Conservation (phyloP, 2,113 vertebrate species). For the Leucoraja erinaceus region DNA sequence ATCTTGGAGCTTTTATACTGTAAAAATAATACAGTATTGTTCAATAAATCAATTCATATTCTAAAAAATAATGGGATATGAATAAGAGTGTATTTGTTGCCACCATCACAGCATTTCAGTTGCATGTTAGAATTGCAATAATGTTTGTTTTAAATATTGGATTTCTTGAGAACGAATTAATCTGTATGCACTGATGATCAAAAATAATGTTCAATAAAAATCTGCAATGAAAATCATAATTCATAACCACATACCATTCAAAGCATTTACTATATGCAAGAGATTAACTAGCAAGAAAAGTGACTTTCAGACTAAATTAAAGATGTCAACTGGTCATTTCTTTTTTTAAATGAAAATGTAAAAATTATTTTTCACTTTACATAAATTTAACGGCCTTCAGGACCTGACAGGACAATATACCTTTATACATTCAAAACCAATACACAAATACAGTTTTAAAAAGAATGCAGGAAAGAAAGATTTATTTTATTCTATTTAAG, state of each 20-base stretch:
- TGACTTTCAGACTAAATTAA: slow-evolving; percentile 28
- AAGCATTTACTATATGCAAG: neutral
- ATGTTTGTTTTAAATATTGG: neutral
- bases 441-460: neutral
- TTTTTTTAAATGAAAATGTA: slow-evolving; percentile 43
- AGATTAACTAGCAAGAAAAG: slow-evolving; percentile 43
- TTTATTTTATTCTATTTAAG: neutral
- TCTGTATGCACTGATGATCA: neutral
- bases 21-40: neutral
- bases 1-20: neutral
- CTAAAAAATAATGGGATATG: neutral
- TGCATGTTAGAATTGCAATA: neutral
- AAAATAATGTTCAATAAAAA: neutral
- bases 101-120: neutral
- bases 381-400: slow-evolving; percentile 51
- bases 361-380: slow-evolving; percentile 41
- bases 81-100: neutral
- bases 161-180: neutral
- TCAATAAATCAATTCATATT: neutral
- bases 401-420: slow-evolving; percentile 64
- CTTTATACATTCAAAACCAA: slow-evolving; percentile 48
- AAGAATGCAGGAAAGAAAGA: slow-evolving; percentile 16
- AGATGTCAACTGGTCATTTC: neutral
- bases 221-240: neutral
- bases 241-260: slow-evolving; percentile 2